A percentile compares a stretch with the other conserved stretches of the same genome.
Evolutionary conservation across 2,797 vertebrate species (phyloP).

Genomic region (Clarias platycephalus): DNA sequence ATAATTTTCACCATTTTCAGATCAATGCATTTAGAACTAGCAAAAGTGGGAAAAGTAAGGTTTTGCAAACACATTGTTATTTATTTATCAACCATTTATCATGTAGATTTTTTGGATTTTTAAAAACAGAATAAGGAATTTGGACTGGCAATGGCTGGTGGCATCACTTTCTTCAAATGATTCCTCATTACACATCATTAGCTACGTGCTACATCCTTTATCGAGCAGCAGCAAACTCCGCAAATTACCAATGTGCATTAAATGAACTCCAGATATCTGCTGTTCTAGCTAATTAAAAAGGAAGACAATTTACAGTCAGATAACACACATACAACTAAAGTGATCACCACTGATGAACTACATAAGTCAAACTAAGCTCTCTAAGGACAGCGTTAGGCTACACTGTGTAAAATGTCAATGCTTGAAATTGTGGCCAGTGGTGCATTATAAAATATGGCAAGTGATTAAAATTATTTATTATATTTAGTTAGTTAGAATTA

Average conservation of each 20-base stretch:
- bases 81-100: neutral
- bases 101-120: neutral
- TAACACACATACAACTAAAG: conserved; percentile 19
- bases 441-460: neutral
- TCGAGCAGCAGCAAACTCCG: neutral
- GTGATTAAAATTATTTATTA: neutral
- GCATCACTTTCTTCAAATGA: conserved; percentile 23
- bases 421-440: neutral
- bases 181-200: conserved; percentile 46
- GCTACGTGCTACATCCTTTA: conserved; percentile 1
- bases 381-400: neutral
- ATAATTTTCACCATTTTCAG: neutral
- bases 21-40: neutral
- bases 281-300: conserved; percentile 31
- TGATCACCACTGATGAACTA: neutral
- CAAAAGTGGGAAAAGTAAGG: neutral
- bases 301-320: conserved; percentile 13
- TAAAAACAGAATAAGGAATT: conserved; percentile 4
- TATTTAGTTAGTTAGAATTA: too few species aligned
- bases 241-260: neutral
- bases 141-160: neutral
- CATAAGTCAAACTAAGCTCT: neutral
- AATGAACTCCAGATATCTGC: conserved; percentile 9
- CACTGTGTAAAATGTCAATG: neutral
- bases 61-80: conserved; percentile 13